A percentile compares a stretch with the other conserved stretches of the same genome.
These are phyloP conservation scores for Caenorhabditis latens DNA, from an alignment of 1,140 invertebrate genomes.

Conservation along the genomic window DNA sequence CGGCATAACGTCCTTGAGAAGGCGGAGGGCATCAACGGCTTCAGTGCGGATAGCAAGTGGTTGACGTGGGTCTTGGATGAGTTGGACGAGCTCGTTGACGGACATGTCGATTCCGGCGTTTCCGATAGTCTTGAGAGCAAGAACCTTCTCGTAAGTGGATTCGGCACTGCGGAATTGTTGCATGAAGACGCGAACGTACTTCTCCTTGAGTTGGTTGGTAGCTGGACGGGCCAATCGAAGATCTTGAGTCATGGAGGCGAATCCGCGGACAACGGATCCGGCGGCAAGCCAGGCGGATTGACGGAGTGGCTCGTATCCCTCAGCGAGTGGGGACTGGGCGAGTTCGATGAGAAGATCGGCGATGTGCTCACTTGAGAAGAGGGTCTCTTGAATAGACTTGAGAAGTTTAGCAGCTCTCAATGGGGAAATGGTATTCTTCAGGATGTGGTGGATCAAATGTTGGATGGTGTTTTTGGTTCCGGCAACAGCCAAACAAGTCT, in stretches of 20 bases:
- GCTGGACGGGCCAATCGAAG: neutral
- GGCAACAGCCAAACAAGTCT: slow-evolving; percentile 65
- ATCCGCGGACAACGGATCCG: slow-evolving; percentile 61
- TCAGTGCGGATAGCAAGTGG: slow-evolving; percentile 69
- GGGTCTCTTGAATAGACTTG: slow-evolving; percentile 58
- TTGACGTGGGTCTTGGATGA: slow-evolving; percentile 69
- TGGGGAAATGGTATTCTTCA: slow-evolving; percentile 52
- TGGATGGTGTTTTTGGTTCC: slow-evolving; percentile 67
- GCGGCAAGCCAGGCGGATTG: slow-evolving; percentile 60
- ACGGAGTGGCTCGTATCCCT: slow-evolving; percentile 33
- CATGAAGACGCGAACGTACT: slow-evolving; percentile 59
- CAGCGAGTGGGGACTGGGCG: slow-evolving; percentile 14
- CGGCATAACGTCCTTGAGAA: slow-evolving; percentile 67
- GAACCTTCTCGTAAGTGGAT: slow-evolving; percentile 65
- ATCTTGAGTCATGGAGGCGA: slow-evolving; percentile 37
- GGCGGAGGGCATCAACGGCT: slow-evolving; percentile 75
- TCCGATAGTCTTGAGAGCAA: slow-evolving; percentile 70
- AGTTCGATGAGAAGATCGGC: slow-evolving; percentile 50
- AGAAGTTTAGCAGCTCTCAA: slow-evolving; percentile 60
- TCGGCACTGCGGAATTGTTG: slow-evolving; percentile 59
- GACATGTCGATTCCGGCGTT: slow-evolving; percentile 73
- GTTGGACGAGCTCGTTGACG: slow-evolving; percentile 67
- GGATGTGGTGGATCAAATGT: slow-evolving; percentile 59
- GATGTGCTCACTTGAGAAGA: slow-evolving; percentile 59
- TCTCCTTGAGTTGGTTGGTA: slow-evolving; percentile 23